Evolutionary conservation across 2,888 invertebrate species (phyloP), one percentile per base, ranked within the genome.

Genomic region (Eupithecia insigniata): DNA sequence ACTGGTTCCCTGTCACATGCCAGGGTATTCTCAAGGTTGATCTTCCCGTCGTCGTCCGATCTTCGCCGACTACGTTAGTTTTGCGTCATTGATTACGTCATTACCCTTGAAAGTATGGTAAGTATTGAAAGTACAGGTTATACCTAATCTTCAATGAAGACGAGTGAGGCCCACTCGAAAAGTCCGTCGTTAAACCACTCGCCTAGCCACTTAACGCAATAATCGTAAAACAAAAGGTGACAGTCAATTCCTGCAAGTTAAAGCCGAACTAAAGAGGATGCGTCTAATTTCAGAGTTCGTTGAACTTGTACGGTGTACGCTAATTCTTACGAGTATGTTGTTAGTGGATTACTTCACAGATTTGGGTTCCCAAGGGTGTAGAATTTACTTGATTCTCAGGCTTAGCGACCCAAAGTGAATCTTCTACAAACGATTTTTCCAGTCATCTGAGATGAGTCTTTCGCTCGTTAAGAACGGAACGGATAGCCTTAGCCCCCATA

Each of bases 241-340:
- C 82, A 81, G 78, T 82, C 79, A 79, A 81, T 81, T 78, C 76
- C 76, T 80, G 79, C 62, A 77, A 77, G 73, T 82, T 82, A 82
- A 77, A 79, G 76, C 74, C 76, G 70, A 74, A 70, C 74, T 81
- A 82, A 82, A 80, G 81, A 88, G 88, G 89, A 89, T 85, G 86
- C 77, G 58, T 72, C 80, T 85, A 83, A 89, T 89, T 86, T 84
- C 72, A 68, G 73, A 81, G 89, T 81, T 81, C 85, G 77, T 83
- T 78, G 86, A 84, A 83, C 85, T 62, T 70, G 67, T 66, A 73
- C 77, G 68, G 78, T 79, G 79, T 78, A 79, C 76, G 71, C 68
- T 77, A 76, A 79, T 60, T 60, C 10, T 30, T 60, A 30, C 30
- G n/a, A n/a, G n/a, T n/a, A n/a, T n/a, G 26, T 55, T 60, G 60